Evolutionary conservation across 2,797 vertebrate genomes (phyloP).

Genomic region (Pelobates cultripes): DNA sequence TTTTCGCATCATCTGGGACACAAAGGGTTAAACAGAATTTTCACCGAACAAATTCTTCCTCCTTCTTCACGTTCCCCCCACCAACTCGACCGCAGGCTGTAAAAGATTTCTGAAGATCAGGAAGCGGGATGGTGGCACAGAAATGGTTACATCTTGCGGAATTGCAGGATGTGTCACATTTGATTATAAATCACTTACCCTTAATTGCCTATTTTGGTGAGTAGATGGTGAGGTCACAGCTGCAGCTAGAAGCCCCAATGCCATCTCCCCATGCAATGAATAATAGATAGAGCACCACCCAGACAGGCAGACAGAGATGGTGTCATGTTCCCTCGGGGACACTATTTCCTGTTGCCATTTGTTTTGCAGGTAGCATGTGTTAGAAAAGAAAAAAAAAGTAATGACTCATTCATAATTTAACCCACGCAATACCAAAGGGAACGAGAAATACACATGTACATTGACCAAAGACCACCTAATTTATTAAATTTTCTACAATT

Average conservation of each 20-base stretch:
- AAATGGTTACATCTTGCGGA: conserved; percentile 63
- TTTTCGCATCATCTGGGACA: no score
- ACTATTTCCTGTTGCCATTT: conserved; percentile 67
- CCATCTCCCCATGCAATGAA: conserved; percentile 70
- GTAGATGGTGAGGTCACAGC: conserved; percentile 72
- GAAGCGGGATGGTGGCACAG: not conserved
- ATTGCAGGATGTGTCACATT: conserved; percentile 63
- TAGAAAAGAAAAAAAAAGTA: conserved; percentile 60
- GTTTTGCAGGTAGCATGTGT: conserved; percentile 63
- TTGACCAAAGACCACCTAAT: not conserved
- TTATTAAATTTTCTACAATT: no score
- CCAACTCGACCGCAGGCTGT: no score
- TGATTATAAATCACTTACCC: conserved; percentile 74
- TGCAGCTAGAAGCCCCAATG: conserved; percentile 65
- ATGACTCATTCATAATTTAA: conserved; percentile 44
- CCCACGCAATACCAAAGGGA: not conserved
- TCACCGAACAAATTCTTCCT: no score
- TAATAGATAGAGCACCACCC: conserved; percentile 71
- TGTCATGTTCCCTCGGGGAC: conserved; percentile 67
- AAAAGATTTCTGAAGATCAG: not conserved
- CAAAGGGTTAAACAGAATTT: no score
- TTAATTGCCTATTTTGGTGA: conserved; percentile 74
- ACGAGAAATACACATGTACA: not conserved
- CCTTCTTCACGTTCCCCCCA: no score
- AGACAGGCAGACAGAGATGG: conserved; percentile 67